phyloP scores from a whole-genome alignment of 2,888 invertebrate genomes.

The Patella caerulea region DNA sequence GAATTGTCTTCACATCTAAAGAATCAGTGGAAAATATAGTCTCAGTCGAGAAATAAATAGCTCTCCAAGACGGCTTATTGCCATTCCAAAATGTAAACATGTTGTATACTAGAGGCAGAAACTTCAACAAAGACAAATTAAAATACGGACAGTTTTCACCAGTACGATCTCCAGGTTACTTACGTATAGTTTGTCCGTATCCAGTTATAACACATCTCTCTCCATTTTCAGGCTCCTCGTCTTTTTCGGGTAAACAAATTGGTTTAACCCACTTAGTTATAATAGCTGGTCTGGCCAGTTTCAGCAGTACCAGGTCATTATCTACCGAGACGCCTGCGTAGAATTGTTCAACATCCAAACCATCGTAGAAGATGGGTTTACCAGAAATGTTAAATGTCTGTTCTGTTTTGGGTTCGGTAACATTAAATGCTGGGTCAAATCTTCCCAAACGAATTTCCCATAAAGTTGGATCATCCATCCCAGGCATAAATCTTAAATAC shows the following conservation, averaged over 20 bases:
- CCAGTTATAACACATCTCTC: slow-evolving; percentile 53
- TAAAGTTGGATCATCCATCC: neutral
- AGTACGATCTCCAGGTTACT: neutral
- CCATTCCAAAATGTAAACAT: no score
- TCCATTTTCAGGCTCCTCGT: slow-evolving; percentile 55
- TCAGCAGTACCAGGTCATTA: slow-evolving; percentile 83
- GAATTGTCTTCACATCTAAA: no score
- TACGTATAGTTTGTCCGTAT: slow-evolving; percentile 44
- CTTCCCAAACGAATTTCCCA: slow-evolving; percentile 17
- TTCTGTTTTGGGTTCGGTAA: neutral
- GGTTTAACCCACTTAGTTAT: slow-evolving; percentile 81
- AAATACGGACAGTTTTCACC: neutral
- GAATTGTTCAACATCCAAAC: neutral
- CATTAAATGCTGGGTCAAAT: slow-evolving; percentile 12
- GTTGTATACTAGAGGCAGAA: no score
- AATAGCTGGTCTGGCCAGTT: slow-evolving; percentile 76
- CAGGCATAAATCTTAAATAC: slow-evolving; percentile 5
- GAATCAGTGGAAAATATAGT: no score
- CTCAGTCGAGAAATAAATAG: no score
- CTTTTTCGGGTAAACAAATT: slow-evolving; percentile 81
- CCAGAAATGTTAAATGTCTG: slow-evolving; percentile 35
- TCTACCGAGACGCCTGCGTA: slow-evolving; percentile 59
- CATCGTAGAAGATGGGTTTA: slow-evolving; percentile 83
- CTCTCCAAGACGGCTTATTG: no score
- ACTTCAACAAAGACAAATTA: no score